phyloP scores from a whole-genome alignment of 2,113 vertebrate genomes.

The Pogona vitticeps region DNA sequence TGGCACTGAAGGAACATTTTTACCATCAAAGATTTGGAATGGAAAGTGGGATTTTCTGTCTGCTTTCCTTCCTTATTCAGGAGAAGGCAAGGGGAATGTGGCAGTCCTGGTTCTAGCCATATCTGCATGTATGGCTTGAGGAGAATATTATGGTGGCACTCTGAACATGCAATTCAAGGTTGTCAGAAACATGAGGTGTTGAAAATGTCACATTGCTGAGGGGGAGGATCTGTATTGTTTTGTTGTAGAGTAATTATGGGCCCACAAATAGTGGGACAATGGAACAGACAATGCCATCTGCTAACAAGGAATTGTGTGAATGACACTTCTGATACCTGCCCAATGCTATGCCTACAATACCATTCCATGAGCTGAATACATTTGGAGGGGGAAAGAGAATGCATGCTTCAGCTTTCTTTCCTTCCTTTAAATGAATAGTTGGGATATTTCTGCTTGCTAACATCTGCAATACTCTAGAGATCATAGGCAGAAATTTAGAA shows the following conservation, averaged over 20 bases:
- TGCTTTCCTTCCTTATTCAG: not conserved
- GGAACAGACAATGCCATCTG: too few relatives aligned
- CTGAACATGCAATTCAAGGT: not conserved
- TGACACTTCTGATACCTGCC: too few relatives aligned
- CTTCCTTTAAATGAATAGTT: conserved; percentile 6
- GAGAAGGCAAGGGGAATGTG: not conserved
- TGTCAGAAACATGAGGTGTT: not conserved
- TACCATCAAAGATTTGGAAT: not conserved
- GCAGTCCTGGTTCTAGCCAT: not conserved
- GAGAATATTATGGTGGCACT: not conserved
- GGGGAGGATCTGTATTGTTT: not conserved
- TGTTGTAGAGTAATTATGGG: too few relatives aligned
- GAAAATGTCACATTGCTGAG: not conserved
- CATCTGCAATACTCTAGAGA: not conserved
- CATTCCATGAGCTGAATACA: not conserved
- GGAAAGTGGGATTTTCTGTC: not conserved
- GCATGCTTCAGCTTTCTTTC: not conserved
- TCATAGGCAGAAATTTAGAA: conserved; percentile 16
- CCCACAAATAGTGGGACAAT: too few relatives aligned
- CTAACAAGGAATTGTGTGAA: too few relatives aligned
- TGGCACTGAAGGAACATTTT: not conserved
- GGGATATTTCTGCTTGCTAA: conserved; percentile 10
- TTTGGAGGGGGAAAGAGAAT: not conserved
- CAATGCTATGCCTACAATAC: not conserved
- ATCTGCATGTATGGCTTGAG: not conserved